A percentile compares a stretch with the other conserved stretches of the same genome.
Evolutionary conservation across 2,113 vertebrate species (phyloP).

Genomic region (Amia ocellicauda): DNA sequence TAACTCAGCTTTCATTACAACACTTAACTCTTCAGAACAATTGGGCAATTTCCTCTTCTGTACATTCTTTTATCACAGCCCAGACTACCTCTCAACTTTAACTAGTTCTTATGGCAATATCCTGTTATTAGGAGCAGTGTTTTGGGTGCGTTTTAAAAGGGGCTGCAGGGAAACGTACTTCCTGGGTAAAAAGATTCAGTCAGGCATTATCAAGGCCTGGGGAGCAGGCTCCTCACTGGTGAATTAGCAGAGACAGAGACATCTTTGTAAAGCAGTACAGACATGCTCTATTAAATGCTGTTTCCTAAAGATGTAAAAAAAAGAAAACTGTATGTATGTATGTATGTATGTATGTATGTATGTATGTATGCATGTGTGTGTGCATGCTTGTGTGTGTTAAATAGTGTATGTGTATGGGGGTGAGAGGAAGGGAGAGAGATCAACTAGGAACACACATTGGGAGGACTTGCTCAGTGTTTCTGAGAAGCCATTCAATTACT

Average conservation of each 20-base stretch:
- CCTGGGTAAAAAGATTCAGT: conserved; percentile 18
- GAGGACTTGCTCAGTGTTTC: no score
- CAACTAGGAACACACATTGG: no score
- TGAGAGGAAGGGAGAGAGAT: no score
- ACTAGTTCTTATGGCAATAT: background rate
- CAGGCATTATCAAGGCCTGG: conserved; percentile 7
- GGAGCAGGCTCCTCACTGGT: conserved; percentile 22
- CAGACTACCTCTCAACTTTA: no score
- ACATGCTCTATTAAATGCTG: conserved; percentile 46
- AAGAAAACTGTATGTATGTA: conserved; percentile 13
- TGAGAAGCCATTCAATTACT: no score
- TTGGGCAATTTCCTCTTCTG: no score
- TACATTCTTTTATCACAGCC: no score
- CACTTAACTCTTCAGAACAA: no score
- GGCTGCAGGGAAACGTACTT: background rate
- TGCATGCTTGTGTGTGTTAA: conserved; percentile 13
- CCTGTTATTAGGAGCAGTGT: background rate
- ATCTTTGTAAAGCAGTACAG: conserved; percentile 50
- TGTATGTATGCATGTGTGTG: conserved; percentile 23
- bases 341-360: conserved; percentile 20
- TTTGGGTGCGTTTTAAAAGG: background rate
- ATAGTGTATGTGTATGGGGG: background rate
- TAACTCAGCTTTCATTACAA: no score
- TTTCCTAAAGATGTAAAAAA: conserved; percentile 29
- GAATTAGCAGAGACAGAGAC: conserved; percentile 46